phyloP scores from a whole-genome alignment of 2,888 invertebrate species.

The Epirrhoe tristata region DNA sequence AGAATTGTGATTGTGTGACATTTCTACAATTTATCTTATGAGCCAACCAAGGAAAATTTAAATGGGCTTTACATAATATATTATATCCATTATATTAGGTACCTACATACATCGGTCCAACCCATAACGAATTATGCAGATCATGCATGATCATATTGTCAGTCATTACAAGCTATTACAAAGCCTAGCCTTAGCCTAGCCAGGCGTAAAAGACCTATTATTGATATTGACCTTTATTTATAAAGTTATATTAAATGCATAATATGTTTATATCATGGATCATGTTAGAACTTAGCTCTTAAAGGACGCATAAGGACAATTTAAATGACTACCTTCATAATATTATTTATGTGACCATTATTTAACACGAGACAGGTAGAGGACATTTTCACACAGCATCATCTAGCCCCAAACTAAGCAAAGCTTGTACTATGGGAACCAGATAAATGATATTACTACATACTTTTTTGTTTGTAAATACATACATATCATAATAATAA shows the following conservation, averaged over 20 bases:
- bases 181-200: slow-evolving; percentile 52
- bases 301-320: slow-evolving; percentile 31
- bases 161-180: slow-evolving; percentile 51
- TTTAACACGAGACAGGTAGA: background rate
- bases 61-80: slow-evolving; percentile 14
- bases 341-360: background rate
- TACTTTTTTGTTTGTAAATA: too few relatives aligned
- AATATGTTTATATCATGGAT: slow-evolving; percentile 32
- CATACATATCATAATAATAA: too few relatives aligned
- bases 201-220: slow-evolving; percentile 40
- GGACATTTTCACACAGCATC: too few relatives aligned
- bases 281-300: slow-evolving; percentile 17
- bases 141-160: slow-evolving; percentile 47
- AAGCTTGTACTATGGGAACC: too few relatives aligned
- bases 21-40: background rate
- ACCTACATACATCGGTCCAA: slow-evolving; percentile 1
- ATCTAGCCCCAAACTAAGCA: too few relatives aligned
- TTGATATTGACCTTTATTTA: slow-evolving; percentile 47
- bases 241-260: slow-evolving; percentile 16
- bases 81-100: slow-evolving; percentile 1
- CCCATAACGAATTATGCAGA: slow-evolving; percentile 51
- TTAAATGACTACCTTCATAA: background rate
- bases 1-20: too few relatives aligned
- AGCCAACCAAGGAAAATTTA: slow-evolving; percentile 23
- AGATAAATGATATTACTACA: too few relatives aligned